phyloP scores from a whole-genome alignment of 2,797 vertebrate genomes.

The Bufotes viridis region DNA sequence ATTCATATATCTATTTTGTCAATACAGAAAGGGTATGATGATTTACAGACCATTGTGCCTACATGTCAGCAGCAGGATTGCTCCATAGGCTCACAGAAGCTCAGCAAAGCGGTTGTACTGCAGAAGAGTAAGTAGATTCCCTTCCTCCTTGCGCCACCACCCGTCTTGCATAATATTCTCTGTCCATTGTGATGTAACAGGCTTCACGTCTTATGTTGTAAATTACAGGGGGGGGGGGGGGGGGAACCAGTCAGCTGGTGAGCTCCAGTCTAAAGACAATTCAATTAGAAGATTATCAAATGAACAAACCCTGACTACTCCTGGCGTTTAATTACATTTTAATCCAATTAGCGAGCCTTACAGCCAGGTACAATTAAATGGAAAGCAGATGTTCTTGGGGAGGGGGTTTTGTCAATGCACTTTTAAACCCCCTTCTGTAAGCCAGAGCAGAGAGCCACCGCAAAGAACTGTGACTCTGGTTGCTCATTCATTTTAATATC shows the following conservation, averaged over 20 bases:
- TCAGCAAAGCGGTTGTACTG: slow-evolving; percentile 94
- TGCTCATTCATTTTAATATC: too few relatives aligned
- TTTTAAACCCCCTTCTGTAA: too few relatives aligned
- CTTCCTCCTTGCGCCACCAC: neutral
- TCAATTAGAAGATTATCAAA: neutral
- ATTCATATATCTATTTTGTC: neutral
- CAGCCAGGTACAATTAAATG: too few relatives aligned
- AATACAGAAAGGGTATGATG: slow-evolving; percentile 94
- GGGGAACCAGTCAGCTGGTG: neutral
- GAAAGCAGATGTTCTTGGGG: too few relatives aligned
- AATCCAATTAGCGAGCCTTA: neutral
- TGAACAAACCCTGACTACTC: neutral
- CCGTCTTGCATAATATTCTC: slow-evolving; percentile 4
- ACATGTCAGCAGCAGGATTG: slow-evolving; percentile 97
- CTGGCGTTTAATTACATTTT: neutral
- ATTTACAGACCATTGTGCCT: slow-evolving; percentile 93
- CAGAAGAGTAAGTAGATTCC: slow-evolving; percentile 88
- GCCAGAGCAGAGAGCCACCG: neutral
- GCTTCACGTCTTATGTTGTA: neutral
- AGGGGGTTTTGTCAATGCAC: too few relatives aligned
- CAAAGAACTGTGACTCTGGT: too few relatives aligned
- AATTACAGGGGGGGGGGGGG: neutral
- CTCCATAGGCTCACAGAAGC: slow-evolving; percentile 89
- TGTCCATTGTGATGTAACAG: neutral
- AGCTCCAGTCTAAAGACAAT: neutral